Percentiles rank a stretch among this genome's conserved stretches.
phyloP scores from a whole-genome alignment of 1,140 invertebrate species.

The Triops longicaudatus region DNA sequence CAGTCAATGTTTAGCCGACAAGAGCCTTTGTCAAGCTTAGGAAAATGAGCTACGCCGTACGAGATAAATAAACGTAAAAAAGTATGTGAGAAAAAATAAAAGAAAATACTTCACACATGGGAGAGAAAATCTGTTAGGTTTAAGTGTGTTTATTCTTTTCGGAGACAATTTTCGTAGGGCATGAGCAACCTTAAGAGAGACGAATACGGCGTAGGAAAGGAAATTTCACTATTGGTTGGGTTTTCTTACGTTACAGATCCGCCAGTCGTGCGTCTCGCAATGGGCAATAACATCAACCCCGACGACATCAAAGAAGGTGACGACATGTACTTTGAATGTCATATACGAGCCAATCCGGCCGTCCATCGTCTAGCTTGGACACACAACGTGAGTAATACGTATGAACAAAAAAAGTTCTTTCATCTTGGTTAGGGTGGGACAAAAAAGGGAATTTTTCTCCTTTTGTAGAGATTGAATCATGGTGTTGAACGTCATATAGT shows the following conservation, averaged over 20 bases:
- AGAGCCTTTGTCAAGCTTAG: background rate
- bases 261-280: slow-evolving; percentile 65
- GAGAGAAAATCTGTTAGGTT: too few relatives aligned
- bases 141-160: background rate
- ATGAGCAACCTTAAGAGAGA: background rate
- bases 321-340: slow-evolving; percentile 88
- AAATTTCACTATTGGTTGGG: background rate
- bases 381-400: slow-evolving; percentile 61
- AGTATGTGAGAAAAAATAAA: background rate
- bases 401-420: background rate
- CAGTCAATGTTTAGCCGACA: background rate
- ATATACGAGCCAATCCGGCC: slow-evolving; percentile 76
- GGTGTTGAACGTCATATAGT: too few relatives aligned
- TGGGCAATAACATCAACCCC: slow-evolving; percentile 74
- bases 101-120: too few relatives aligned
- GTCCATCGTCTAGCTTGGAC: slow-evolving; percentile 76
- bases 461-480: too few relatives aligned
- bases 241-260: slow-evolving; percentile 56
- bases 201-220: background rate
- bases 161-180: background rate
- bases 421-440: background rate
- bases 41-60: background rate
- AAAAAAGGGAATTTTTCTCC: too few relatives aligned
- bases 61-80: background rate
- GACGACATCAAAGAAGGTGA: slow-evolving; percentile 85